Evolutionary conservation across 2,113 vertebrate genomes (phyloP).

Genomic region (Ahaetulla prasina): DNA sequence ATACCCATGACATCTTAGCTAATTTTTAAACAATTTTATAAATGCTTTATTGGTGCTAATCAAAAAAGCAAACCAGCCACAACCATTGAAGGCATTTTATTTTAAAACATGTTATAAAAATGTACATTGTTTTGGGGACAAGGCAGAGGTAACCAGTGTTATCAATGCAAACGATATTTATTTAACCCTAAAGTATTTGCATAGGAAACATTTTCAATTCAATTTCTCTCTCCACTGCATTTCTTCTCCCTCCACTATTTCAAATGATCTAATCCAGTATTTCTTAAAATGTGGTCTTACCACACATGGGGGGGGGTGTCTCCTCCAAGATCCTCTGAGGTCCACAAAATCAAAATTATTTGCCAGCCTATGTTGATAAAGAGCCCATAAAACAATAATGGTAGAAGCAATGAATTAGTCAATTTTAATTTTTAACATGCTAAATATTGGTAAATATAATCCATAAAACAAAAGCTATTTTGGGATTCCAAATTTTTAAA

Average conservation of each 20-base stretch:
- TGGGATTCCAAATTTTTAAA: not conserved
- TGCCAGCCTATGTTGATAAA: not conserved
- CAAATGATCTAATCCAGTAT: not conserved
- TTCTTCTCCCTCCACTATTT: constrained; percentile 44
- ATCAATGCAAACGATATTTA: not conserved
- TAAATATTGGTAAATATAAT: not conserved
- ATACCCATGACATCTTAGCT: not conserved
- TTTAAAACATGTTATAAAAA: not conserved
- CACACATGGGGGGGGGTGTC: not conserved
- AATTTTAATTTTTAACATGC: not conserved
- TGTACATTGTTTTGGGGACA: not conserved
- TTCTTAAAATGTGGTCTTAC: not conserved
- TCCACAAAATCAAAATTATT: not conserved
- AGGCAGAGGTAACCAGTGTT: not conserved
- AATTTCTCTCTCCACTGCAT: constrained; percentile 8
- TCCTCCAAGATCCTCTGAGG: not conserved
- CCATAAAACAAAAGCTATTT: not conserved
- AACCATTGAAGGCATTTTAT: not conserved
- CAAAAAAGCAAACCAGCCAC: constrained; percentile 14
- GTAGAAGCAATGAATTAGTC: not conserved
- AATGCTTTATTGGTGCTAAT: not conserved
- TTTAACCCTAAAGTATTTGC: constrained; percentile 10
- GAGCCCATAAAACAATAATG: not conserved
- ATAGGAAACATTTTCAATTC: not conserved
- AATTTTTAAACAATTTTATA: not conserved